These are phyloP conservation scores for Taenaris catops DNA, from an alignment of 2,888 invertebrate genomes.

Conservation along the genomic window DNA sequence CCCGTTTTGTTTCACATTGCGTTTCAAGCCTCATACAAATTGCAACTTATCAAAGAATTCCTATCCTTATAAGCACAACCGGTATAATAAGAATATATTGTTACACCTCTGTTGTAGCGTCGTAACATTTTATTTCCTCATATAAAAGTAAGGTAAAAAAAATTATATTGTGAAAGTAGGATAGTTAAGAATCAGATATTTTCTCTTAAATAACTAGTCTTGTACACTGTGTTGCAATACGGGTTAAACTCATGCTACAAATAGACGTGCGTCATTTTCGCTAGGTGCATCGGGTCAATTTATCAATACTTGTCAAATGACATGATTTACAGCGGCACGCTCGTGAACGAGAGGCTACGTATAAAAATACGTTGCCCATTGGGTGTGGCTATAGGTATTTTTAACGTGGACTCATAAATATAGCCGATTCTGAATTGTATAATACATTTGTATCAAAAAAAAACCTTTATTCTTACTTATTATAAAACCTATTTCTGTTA, in stretches of 20 bases:
- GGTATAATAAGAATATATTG: constrained; percentile 21
- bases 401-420: constrained; percentile 2
- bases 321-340: constrained; percentile 39
- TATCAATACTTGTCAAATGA: constrained; percentile 45
- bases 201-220: constrained; percentile 9
- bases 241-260: constrained; percentile 14
- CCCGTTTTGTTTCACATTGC: constrained; percentile 20
- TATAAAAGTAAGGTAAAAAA: constrained; percentile 9
- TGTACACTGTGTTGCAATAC: constrained; percentile 7
- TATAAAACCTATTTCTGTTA: no score
- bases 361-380: constrained; percentile 24
- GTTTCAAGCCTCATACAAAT: constrained; percentile 14
- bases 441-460: no score
- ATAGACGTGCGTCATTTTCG: constrained; percentile 19
- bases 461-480: no score
- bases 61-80: constrained; percentile 14
- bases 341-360: constrained; percentile 28
- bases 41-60: constrained; percentile 15
- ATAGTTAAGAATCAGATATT: constrained; percentile 12
- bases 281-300: constrained; percentile 39
- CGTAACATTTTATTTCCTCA: constrained; percentile 19
- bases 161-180: constrained; percentile 15
- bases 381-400: constrained; percentile 23
- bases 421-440: no score
- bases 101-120: constrained; percentile 11